Percentiles rank a stretch among this genome's conserved stretches.
phyloP scores from a whole-genome alignment of 2,797 vertebrate species.

The Allobates femoralis region DNA sequence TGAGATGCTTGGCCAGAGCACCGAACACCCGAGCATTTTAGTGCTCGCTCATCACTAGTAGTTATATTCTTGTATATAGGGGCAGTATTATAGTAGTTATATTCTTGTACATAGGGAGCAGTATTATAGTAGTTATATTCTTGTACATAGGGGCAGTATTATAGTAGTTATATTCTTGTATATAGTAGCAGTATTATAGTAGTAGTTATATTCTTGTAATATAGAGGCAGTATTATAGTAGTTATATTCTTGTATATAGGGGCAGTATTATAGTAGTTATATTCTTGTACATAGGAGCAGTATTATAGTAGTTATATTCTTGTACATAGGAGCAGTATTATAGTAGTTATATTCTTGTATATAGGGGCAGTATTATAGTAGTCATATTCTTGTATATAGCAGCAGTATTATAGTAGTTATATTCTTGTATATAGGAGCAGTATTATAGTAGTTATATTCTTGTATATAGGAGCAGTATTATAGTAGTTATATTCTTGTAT shows the following conservation, averaged over 20 bases:
- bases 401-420: not conserved
- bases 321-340: not conserved
- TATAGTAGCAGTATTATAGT: not conserved
- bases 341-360: too few relatives aligned
- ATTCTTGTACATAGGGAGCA: too few relatives aligned
- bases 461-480: not conserved
- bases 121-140: constrained; percentile 4
- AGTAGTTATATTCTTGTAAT: not conserved
- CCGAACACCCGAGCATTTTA: too few relatives aligned
- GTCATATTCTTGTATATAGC: not conserved
- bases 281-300: too few relatives aligned
- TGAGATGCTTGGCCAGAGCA: too few relatives aligned
- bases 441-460: too few relatives aligned
- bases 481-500: not conserved
- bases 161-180: constrained; percentile 7
- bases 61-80: not conserved
- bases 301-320: not conserved
- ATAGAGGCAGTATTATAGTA: not conserved
- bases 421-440: not conserved
- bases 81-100: too few relatives aligned
- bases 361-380: not conserved
- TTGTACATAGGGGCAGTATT: not conserved
- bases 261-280: too few relatives aligned
- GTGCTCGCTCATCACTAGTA: not conserved
- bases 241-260: constrained; percentile 9